These are phyloP conservation scores for Asbolus verrucosus DNA, from an alignment of 1,140 invertebrate genomes.

Conservation along the genomic window DNA sequence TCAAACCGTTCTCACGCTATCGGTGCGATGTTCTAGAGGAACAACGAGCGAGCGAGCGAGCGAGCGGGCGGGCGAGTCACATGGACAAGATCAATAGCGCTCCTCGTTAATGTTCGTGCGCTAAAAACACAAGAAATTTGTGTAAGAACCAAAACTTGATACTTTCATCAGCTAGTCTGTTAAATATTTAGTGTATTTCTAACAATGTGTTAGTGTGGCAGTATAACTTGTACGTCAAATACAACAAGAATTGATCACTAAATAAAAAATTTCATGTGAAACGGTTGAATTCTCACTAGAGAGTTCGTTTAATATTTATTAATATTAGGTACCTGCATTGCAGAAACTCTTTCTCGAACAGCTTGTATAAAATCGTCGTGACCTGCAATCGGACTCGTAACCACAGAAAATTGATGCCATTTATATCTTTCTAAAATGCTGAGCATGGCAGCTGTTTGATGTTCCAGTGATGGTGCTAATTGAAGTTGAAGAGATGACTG, in stretches of 20 bases:
- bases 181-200: neutral
- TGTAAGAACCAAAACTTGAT: too few species aligned
- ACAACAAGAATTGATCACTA: too few species aligned
- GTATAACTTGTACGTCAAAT: too few species aligned
- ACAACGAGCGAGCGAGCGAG: too few species aligned
- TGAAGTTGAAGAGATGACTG: constrained; percentile 89
- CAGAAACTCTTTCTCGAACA: constrained; percentile 85
- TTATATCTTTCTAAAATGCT: constrained; percentile 94
- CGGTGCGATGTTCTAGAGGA: too few species aligned
- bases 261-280: neutral
- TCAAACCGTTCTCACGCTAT: too few species aligned
- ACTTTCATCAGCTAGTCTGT: too few species aligned
- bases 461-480: constrained; percentile 92
- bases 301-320: neutral
- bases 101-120: too few species aligned
- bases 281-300: neutral
- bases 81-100: too few species aligned
- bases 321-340: constrained; percentile 75
- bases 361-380: constrained; percentile 96
- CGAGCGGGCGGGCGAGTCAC: too few species aligned
- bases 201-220: too few species aligned
- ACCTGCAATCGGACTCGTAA: constrained; percentile 92
- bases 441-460: constrained; percentile 93
- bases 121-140: too few species aligned
- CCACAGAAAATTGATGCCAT: constrained; percentile 95